Evolutionary conservation across 92 coral and sea anemone species (phyloP).

Genomic region (Epizoanthus fatuus): DNA sequence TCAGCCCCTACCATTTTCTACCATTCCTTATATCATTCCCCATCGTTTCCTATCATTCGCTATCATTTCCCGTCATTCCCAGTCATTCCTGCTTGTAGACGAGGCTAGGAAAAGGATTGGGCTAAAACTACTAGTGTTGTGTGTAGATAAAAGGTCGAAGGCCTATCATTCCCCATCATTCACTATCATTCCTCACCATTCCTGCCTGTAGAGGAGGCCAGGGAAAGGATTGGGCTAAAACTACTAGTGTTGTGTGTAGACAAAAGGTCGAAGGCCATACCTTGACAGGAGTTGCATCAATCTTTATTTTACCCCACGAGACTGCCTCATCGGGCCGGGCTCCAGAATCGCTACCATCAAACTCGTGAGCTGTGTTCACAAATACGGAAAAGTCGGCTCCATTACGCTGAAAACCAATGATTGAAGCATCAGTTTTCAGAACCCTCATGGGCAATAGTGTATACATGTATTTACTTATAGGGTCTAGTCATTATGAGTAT

Average conservation of each 20-base stretch:
- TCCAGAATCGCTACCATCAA: conserved; percentile 99
- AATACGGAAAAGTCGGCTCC: conserved; percentile 97
- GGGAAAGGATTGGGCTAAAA: too few species aligned
- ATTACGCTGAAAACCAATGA: conserved; percentile 77
- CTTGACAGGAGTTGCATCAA: conserved; percentile 94
- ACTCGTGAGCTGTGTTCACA: conserved; percentile 97
- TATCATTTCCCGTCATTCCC: background rate
- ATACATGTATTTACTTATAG: too few species aligned
- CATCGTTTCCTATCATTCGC: too few species aligned
- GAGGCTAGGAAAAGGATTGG: too few species aligned
- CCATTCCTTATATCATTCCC: too few species aligned
- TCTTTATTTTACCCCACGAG: conserved; percentile 98
- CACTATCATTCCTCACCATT: too few species aligned
- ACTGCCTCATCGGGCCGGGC: conserved; percentile 99
- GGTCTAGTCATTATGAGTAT: too few species aligned
- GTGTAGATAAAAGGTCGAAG: background rate
- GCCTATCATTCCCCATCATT: too few species aligned
- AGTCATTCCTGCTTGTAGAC: too few species aligned
- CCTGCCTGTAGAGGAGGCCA: background rate
- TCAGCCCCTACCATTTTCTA: too few species aligned
- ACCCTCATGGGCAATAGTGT: too few species aligned
- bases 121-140: background rate
- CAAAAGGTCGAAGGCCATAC: conserved; percentile 38
- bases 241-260: background rate
- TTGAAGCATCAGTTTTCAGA: too few species aligned